Base-by-base conservation (phyloP, 30 jellyfish, hydroid and myxozoan species). In the Hydractinia echinata region DNA sequence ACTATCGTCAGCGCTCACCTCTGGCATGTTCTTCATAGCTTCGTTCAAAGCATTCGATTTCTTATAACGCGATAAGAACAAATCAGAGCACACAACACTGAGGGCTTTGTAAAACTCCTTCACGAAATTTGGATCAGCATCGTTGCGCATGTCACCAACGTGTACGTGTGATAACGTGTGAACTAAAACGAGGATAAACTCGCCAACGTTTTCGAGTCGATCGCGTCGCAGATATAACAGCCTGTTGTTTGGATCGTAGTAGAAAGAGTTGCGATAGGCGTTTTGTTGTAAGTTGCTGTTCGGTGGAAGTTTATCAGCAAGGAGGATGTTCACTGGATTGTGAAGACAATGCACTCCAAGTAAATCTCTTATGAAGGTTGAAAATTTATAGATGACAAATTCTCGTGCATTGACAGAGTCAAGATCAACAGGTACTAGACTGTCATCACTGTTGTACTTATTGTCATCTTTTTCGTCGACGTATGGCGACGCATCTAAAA, bases 281-380 rank as follows among this genome's bases (percentile, higher is more conserved):
- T 93, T 93, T 60, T 83, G 60, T 56, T 54, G 64, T 83, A 87
- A 39, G 67, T 82, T 87, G 44, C 73, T 11, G 81, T 93, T 93
- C 4, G 96, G 95, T 4, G 99, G 96, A 21, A 93, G 88, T 60
- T 87, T 83, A 48, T 93, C 96, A 49, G 99, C 99, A 9, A 93
- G 90, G 19, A 93, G 85, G 79, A 93, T 80, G 83, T 76, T 81
- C 60, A 87, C 89, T 54, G 96, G 95, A 56, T 87, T 84, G 79
- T 93, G 99, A 55, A 79, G 84, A 80, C 99, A 93, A 58, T 93
- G 99, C 15, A 84, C 95, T 7, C 84, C 89, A 19, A 93, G 94
- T 13, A 93, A 86, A 60, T 93, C 99, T 53, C 95, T 85, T 19
- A 88, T 78, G 88, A 85, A 86, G 62, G 95, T 84, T 64, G 95